Conservation (phyloP, 2,888 invertebrate species). For the Monochamus alternatus region DNA sequence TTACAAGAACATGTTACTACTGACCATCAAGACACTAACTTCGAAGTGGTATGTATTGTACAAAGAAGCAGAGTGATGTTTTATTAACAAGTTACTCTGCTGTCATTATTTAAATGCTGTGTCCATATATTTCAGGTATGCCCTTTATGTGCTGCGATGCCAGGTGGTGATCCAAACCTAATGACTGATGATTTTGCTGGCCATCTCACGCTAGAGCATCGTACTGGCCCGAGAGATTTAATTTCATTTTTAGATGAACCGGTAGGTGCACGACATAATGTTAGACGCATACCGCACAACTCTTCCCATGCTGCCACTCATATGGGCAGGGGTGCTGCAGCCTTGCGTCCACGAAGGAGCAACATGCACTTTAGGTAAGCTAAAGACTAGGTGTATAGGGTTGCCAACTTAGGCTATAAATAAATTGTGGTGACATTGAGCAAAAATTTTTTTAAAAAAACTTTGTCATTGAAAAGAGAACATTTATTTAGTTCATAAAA, state of each 20-base stretch:
- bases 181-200: slow-evolving; percentile 98
- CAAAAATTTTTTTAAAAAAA: no score
- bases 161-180: slow-evolving; percentile 97
- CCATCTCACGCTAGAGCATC: slow-evolving; percentile 95
- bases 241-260: slow-evolving; percentile 96
- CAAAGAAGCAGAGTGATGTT: no score
- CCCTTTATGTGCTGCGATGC: slow-evolving; percentile 96
- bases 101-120: no score
- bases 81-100: no score
- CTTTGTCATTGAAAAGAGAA: no score
- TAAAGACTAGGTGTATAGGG: neutral
- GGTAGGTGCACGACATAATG: slow-evolving; percentile 74
- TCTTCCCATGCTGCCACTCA: slow-evolving; percentile 61
- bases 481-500: no score
- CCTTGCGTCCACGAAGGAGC: slow-evolving; percentile 83
- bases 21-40: slow-evolving; percentile 92
- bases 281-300: slow-evolving; percentile 69
- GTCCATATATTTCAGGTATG: slow-evolving; percentile 81
- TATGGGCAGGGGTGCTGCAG: slow-evolving; percentile 64
- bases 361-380: slow-evolving; percentile 93
- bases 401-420: neutral
- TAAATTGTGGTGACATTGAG: no score
- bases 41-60: slow-evolving; percentile 83
- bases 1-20: slow-evolving; percentile 93
- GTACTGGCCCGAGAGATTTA: slow-evolving; percentile 85